Evolutionary conservation across 2,113 vertebrate species (phyloP).

Genomic region (Lepus timidus): DNA sequence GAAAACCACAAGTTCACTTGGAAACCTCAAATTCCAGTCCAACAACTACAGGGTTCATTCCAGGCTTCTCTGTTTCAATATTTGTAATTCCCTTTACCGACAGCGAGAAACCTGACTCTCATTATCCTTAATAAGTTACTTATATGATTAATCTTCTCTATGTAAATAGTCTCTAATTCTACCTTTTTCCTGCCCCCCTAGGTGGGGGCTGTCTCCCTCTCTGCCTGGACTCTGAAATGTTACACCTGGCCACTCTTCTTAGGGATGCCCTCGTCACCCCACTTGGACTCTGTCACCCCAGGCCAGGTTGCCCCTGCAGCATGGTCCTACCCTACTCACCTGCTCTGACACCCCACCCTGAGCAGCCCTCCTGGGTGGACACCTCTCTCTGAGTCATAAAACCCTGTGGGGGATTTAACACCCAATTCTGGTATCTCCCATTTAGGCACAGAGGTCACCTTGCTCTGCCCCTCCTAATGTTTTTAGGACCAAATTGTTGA

Average conservation of each 20-base stretch:
- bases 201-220: background rate
- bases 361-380: background rate
- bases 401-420: background rate
- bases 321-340: background rate
- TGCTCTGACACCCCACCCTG: background rate
- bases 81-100: background rate
- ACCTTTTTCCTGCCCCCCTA: background rate
- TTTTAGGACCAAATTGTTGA: background rate
- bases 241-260: background rate
- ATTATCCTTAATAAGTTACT: conserved; percentile 29
- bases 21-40: background rate
- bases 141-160: background rate
- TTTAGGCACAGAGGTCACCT: background rate
- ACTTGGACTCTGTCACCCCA: background rate
- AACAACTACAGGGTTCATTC: background rate
- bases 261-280: background rate
- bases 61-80: background rate
- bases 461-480: background rate
- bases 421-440: background rate
- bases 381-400: background rate
- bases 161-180: background rate
- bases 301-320: background rate
- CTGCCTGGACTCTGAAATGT: background rate
- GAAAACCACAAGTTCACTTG: background rate
- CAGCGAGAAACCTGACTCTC: background rate